Conservation (phyloP, 1,140 invertebrate genomes). For the Drosophila trapezifrons region DNA sequence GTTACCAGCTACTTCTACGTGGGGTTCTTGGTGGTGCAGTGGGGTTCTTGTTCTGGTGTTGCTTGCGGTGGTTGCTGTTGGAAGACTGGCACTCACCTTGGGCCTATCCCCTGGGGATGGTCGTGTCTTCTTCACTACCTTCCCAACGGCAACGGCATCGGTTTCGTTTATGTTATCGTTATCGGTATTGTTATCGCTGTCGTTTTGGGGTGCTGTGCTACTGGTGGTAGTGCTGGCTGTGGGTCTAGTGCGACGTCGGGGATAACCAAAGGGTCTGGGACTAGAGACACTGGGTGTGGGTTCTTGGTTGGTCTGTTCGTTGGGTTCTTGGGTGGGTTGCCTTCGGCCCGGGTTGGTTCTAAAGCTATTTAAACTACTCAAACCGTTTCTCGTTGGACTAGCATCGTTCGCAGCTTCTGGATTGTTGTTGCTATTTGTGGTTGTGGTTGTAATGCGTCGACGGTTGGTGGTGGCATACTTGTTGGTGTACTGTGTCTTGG, state of each 20-base stretch:
- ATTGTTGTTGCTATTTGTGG: constrained; percentile 49
- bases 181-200: constrained; percentile 35
- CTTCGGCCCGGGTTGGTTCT: constrained; percentile 73
- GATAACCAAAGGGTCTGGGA: constrained; percentile 86
- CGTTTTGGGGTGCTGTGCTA: constrained; percentile 31
- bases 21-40: constrained; percentile 51
- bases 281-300: constrained; percentile 84
- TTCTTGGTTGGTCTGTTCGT: constrained; percentile 55
- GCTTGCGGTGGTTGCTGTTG: constrained; percentile 43
- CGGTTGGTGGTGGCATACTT: constrained; percentile 53
- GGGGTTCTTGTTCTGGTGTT: constrained; percentile 38
- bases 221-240: constrained; percentile 54
- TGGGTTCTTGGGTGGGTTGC: constrained; percentile 55
- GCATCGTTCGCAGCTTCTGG: constrained; percentile 67
- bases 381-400: constrained; percentile 70
- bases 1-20: constrained; percentile 70
- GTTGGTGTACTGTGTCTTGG: constrained; percentile 44
- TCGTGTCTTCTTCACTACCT: constrained; percentile 63
- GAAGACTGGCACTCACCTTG: constrained; percentile 75
- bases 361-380: constrained; percentile 73
- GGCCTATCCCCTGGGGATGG: constrained; percentile 71
- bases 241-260: constrained; percentile 80
- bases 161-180: constrained; percentile 48
- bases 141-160: too few species aligned
- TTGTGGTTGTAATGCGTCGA: constrained; percentile 47